Percentiles rank a stretch among this genome's conserved stretches.
Evolutionary conservation across 2,888 invertebrate species (phyloP).

Genomic region (Artemia sp.): DNA sequence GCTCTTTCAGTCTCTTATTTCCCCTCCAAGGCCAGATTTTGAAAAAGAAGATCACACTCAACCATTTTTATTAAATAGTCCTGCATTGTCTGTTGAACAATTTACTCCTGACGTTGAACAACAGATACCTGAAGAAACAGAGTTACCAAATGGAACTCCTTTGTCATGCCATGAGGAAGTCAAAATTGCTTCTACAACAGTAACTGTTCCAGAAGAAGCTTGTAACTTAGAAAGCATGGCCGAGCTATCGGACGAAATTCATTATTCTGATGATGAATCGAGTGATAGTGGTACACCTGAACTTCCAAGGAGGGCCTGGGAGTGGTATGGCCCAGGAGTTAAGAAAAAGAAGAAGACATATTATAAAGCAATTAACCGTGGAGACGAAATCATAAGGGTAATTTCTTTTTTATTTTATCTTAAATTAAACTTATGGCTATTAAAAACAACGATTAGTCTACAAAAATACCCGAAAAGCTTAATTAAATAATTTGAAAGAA

Average conservation of each 20-base stretch:
- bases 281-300: background rate
- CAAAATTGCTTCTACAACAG: background rate
- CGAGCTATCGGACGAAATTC: background rate
- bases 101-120: background rate
- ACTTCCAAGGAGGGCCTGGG: background rate
- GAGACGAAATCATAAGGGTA: slow-evolving; percentile 62
- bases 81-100: background rate
- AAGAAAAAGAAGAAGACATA: background rate
- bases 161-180: background rate
- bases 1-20: slow-evolving; percentile 1
- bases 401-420: slow-evolving; percentile 31
- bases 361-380: slow-evolving; percentile 65
- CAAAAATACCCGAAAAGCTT: too few species aligned
- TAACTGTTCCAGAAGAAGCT: background rate
- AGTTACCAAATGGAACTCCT: background rate
- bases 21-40: background rate
- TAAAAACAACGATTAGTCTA: too few species aligned
- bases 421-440: background rate
- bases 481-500: too few species aligned
- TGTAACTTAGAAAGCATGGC: background rate
- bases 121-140: background rate
- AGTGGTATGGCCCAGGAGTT: background rate
- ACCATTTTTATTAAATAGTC: background rate
- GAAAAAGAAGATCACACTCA: background rate
- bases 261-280: background rate